A percentile compares a stretch with the other conserved stretches of the same genome.
phyloP scores from a whole-genome alignment of 2,113 vertebrate genomes.

The Ptilorrhoa leucosticta region DNA sequence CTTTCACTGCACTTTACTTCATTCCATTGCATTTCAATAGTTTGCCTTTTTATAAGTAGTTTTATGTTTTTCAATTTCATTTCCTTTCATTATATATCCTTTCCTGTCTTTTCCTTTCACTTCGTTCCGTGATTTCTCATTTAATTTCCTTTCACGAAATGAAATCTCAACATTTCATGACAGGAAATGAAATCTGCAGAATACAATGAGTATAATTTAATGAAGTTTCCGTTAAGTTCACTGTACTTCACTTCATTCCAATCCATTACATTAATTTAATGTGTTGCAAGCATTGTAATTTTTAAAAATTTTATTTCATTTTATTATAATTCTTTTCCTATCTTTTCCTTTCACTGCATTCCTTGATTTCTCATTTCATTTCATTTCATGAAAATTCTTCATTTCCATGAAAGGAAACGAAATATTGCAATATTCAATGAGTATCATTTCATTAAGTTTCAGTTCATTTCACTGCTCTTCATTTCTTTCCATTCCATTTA shows the following conservation, averaged over 20 bases:
- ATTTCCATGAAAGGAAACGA: neutral
- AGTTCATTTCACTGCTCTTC: neutral
- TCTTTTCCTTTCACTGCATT: neutral
- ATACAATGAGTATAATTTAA: neutral
- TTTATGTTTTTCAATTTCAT: neutral
- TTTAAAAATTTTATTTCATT: neutral
- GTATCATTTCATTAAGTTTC: neutral
- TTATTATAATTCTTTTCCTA: neutral
- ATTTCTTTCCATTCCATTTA: neutral
- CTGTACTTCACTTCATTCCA: neutral
- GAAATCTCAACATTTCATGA: neutral
- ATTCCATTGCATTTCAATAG: neutral
- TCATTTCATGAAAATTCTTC: neutral
- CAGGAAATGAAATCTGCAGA: neutral
- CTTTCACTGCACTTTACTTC: neutral
- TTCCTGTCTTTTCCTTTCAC: neutral
- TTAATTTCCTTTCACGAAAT: neutral
- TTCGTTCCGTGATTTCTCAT: neutral
- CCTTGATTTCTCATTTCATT: neutral
- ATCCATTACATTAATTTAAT: neutral
- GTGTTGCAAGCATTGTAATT: neutral
- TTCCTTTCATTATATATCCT: neutral
- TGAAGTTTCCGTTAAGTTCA: neutral
- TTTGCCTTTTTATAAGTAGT: neutral
- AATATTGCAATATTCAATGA: fast-evolving